These are phyloP conservation scores for Nymphalis urticae DNA, from an alignment of 2,888 invertebrate species.

Conservation along the genomic window DNA sequence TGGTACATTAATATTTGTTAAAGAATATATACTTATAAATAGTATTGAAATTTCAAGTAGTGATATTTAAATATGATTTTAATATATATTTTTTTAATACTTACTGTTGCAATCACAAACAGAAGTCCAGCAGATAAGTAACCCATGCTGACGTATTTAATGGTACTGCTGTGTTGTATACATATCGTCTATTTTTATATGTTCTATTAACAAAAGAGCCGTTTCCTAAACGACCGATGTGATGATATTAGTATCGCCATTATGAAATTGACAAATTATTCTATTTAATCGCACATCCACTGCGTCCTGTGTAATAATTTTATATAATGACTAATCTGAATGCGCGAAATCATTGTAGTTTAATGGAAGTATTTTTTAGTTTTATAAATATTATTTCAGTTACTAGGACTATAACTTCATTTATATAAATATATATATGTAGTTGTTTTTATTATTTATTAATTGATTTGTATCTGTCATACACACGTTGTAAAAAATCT, in stretches of 20 bases:
- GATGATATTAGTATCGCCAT: constrained; percentile 22
- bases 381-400: not conserved
- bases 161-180: constrained; percentile 1
- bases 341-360: not conserved
- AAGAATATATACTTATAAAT: too few relatives aligned
- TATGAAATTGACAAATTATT: constrained; percentile 30
- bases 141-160: constrained; percentile 7
- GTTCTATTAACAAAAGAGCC: constrained; percentile 21
- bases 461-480: too few relatives aligned
- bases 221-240: constrained; percentile 23
- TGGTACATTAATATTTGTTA: too few relatives aligned
- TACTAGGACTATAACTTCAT: not conserved
- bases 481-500: too few relatives aligned
- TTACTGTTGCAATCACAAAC: constrained; percentile 19
- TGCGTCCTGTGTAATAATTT: constrained; percentile 10
- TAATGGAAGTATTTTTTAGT: too few relatives aligned
- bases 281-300: constrained; percentile 22
- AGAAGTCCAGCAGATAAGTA: constrained; percentile 16
- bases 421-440: not conserved
- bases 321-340: constrained; percentile 10
- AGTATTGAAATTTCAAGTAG: too few relatives aligned
- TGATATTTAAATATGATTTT: not conserved
- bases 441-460: too few relatives aligned
- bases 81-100: constrained; percentile 2
- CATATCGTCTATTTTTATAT: constrained; percentile 26